Base-by-base conservation (phyloP, 2,113 vertebrate genomes). In the Crotalus viridis region DNA sequence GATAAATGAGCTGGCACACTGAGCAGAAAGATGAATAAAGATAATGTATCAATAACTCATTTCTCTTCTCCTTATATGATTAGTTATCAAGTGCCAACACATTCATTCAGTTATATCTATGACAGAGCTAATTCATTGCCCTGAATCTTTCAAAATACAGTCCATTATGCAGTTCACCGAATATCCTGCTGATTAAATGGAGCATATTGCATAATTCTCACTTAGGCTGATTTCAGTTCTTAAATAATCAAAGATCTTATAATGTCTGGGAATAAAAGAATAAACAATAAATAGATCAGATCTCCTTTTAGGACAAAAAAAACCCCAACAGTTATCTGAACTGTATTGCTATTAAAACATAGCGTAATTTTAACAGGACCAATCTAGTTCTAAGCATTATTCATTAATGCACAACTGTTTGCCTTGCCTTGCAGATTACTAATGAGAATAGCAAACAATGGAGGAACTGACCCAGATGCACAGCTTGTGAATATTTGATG, bases 401-500 rank as follows among this genome's bases (percentile, higher is more conserved):
- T 96, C 21, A n/a, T 92, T 95, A 94, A 93, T 56, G 87, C 90
- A 74, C 4, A 5, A 86, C 93, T 89, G 92, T 90, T 93, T 93
- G 43, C 0, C 21, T 13, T 94, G 2, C 69, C 39, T 61, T 48
- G 22, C 59, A 54, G 90, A 92, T 94, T 89, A 93, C 92, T 96
- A 92, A 94, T 92, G 51, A 94, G 51, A 39, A 93, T 61, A 54
- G 85, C 90, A 94, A 94, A 91, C 92, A 91, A 91, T 92, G 94
- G 43, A 93, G 69, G 33, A 93, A 61, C 48, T 92, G 21, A 22
- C 0, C 0, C 85, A 93, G 92, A 90, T 85, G 12, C 33, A 85
- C 26, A 89, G n/a, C 15, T 93, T 90, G 74, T 96, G 93, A 95
- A 95, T 97, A 95, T 96, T 94, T 96, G 94, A 95, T 95, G 85